These are phyloP conservation scores for Pristiophorus japonicus DNA, from an alignment of 2,113 vertebrate species.

Conservation along the genomic window DNA sequence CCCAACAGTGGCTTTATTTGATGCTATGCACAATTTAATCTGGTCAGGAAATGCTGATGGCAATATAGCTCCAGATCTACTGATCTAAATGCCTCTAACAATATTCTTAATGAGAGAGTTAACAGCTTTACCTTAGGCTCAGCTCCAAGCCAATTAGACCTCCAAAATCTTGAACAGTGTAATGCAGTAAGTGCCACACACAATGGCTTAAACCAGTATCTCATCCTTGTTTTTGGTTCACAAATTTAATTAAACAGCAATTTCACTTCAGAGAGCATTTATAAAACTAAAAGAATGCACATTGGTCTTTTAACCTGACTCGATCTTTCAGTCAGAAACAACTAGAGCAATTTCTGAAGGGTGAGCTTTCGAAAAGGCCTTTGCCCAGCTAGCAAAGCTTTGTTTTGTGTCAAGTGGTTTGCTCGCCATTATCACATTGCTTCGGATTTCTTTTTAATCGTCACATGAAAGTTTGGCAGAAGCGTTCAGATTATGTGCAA, in stretches of 20 bases:
- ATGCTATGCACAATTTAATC: not conserved
- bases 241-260: slow-evolving; percentile 57
- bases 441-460: not conserved
- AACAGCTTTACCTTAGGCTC: not conserved
- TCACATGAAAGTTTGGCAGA: not conserved
- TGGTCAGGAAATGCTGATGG: not conserved
- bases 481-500: not conserved
- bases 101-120: not conserved
- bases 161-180: not conserved
- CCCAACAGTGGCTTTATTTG: not conserved
- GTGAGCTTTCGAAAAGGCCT: not conserved
- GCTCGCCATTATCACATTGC: not conserved
- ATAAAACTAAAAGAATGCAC: slow-evolving; percentile 50
- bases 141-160: not conserved
- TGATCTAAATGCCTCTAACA: not conserved
- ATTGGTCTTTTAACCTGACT: slow-evolving; percentile 50
- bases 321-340: not conserved
- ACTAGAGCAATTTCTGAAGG: not conserved
- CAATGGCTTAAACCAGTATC: slow-evolving; percentile 49
- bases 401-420: not conserved
- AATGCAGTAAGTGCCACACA: not conserved
- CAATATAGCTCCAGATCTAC: not conserved
- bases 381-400: not conserved
- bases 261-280: slow-evolving; percentile 51
- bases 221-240: slow-evolving; percentile 47